A percentile compares a stretch with the other conserved stretches of the same genome.
Conservation (phyloP, 2,888 invertebrate genomes). For the Eupithecia abbreviata region DNA sequence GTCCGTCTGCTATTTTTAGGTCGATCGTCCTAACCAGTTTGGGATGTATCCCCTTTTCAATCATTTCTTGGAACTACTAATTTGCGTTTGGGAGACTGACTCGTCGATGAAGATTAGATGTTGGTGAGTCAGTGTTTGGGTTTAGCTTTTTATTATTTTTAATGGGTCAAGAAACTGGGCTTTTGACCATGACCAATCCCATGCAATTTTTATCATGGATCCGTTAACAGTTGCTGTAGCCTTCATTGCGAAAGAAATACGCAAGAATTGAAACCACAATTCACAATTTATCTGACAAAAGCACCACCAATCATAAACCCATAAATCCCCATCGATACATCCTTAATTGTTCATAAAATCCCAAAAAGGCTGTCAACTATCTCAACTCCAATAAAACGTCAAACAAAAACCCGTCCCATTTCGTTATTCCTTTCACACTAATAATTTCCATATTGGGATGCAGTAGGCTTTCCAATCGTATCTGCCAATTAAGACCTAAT, state of each 20-base stretch:
- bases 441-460: slow-evolving; percentile 35
- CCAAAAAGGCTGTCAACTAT: slow-evolving; percentile 12
- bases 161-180: slow-evolving; percentile 16
- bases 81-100: slow-evolving; percentile 36
- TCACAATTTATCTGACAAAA: background rate
- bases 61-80: slow-evolving; percentile 41
- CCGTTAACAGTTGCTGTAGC: background rate
- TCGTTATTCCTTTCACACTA: slow-evolving; percentile 26
- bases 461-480: slow-evolving; percentile 22
- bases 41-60: slow-evolving; percentile 44
- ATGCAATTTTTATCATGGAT: background rate
- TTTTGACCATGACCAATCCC: background rate
- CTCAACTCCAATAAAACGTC: slow-evolving; percentile 18
- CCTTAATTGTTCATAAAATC: slow-evolving; percentile 8
- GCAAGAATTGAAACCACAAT: background rate
- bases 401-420: slow-evolving; percentile 26
- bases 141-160: background rate
- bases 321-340: background rate
- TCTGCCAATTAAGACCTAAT: slow-evolving; percentile 35
- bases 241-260: background rate
- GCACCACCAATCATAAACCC: background rate
- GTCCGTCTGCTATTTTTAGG: slow-evolving; percentile 57
- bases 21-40: slow-evolving; percentile 53
- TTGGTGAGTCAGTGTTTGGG: slow-evolving; percentile 11
- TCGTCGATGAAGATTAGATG: slow-evolving; percentile 12